phyloP scores from a whole-genome alignment of 1,140 invertebrate species.

The Plodia interpunctella region DNA sequence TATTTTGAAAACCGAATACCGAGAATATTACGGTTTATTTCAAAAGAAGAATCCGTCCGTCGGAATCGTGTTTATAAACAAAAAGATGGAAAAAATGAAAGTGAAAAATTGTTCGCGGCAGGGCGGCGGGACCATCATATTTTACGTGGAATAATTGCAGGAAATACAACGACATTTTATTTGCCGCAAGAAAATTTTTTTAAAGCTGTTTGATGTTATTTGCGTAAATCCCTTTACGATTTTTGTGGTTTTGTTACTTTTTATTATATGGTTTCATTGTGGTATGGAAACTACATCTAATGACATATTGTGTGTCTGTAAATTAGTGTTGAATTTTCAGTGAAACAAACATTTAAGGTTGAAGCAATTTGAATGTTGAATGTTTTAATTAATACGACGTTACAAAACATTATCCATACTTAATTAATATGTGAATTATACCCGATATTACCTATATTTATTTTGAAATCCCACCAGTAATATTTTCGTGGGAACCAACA shows the following conservation, averaged over 20 bases:
- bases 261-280: too few relatives aligned
- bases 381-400: not conserved
- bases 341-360: too few relatives aligned
- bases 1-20: not conserved
- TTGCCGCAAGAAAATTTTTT: not conserved
- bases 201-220: not conserved
- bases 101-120: constrained; percentile 15
- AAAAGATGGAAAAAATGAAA: constrained; percentile 10
- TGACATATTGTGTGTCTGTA: too few relatives aligned
- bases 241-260: not conserved
- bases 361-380: too few relatives aligned
- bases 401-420: too few relatives aligned
- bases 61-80: constrained; percentile 13
- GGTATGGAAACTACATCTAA: too few relatives aligned
- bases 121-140: constrained; percentile 9
- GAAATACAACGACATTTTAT: constrained; percentile 13
- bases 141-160: constrained; percentile 17
- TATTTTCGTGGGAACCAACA: too few relatives aligned
- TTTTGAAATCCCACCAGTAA: too few relatives aligned
- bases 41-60: not conserved
- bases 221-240: not conserved
- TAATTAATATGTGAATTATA: too few relatives aligned
- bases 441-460: too few relatives aligned
- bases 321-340: too few relatives aligned
- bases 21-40: constrained; percentile 8